Percentiles rank a stretch among this genome's conserved stretches.
These are phyloP conservation scores for Drosophila carrolli DNA, from an alignment of 1,140 invertebrate genomes.

Conservation along the genomic window DNA sequence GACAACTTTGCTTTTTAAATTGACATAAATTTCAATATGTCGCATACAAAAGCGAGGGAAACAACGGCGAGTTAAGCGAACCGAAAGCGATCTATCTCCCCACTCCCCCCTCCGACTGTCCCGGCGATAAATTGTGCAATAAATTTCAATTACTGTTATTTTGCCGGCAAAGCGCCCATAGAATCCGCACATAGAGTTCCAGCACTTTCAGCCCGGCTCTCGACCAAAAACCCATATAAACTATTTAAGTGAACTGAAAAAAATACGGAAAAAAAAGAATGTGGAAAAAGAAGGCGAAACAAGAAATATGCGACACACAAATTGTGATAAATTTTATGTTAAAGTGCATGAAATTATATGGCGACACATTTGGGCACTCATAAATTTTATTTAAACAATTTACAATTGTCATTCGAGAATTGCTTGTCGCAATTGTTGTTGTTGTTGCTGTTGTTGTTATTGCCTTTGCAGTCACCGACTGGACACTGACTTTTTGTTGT, in stretches of 20 bases:
- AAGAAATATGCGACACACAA: slow-evolving; percentile 75
- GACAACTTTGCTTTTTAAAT: slow-evolving; percentile 83
- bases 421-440: slow-evolving; percentile 59
- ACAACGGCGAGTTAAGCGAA: slow-evolving; percentile 49
- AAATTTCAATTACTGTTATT: slow-evolving; percentile 83
- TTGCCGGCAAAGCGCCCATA: slow-evolving; percentile 58
- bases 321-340: slow-evolving; percentile 83
- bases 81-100: slow-evolving; percentile 47
- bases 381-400: slow-evolving; percentile 83
- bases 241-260: slow-evolving; percentile 61
- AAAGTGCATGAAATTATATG: slow-evolving; percentile 83
- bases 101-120: slow-evolving; percentile 27
- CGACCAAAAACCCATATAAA: slow-evolving; percentile 57
- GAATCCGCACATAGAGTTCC: slow-evolving; percentile 39
- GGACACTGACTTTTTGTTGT: slow-evolving; percentile 10
- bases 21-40: slow-evolving; percentile 83
- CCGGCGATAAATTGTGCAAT: slow-evolving; percentile 79
- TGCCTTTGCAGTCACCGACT: slow-evolving; percentile 28
- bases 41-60: slow-evolving; percentile 43
- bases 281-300: slow-evolving; percentile 22
- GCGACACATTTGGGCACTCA: slow-evolving; percentile 81
- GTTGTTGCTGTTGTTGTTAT: slow-evolving; percentile 35
- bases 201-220: slow-evolving; percentile 10
- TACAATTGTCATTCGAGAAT: slow-evolving; percentile 80
- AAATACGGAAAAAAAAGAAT: slow-evolving; percentile 2